Base-by-base conservation (phyloP, 2,888 invertebrate genomes). In the Agriopis marginaria region DNA sequence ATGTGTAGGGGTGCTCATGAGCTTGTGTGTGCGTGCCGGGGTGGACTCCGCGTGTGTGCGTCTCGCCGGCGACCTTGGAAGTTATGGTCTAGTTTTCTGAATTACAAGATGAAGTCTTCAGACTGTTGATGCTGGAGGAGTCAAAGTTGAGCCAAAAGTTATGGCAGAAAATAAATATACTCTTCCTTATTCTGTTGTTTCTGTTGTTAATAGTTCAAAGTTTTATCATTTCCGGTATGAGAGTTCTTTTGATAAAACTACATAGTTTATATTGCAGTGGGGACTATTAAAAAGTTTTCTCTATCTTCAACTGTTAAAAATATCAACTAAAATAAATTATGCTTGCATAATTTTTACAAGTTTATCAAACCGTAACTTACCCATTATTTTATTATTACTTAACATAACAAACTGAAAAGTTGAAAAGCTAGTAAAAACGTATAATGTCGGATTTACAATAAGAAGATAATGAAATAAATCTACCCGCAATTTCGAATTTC, bases 1-100 rank as follows among this genome's bases (percentile, higher is more conserved):
- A 86, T 85, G 88, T 90, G 89, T 91, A 90, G 92, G 92, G 90
- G 89, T 84, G 88, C 84, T 79, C 75, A 83, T 85, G 84, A 3
- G 32, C 32, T 32, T 32, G 89, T 82, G 73, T 75, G 78, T 74
- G 72, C 74, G 77, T 82, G 89, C 86, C 87, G 86, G 89, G 82
- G 83, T 81, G 76, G 68, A 61, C 49, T 50, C 68, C 86, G 87
- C 88, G 87, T 87, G 89, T 80, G 74, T 77, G 79, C 74, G 78
- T 72, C 77, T 70, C 75, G 77, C 60, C 63, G 47, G 75, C 90
- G 93, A 93, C 93, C 93, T 93, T 93, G 93, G 89, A 82, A 91
- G 87, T 88, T 90, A 87, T 87, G 90, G 86, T 91, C 91, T 89
- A 92, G 89, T 90, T 91, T 82, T 78, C 76, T 23, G 42, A 64